phyloP scores from a whole-genome alignment of 2,113 vertebrate genomes.

The Syngnathus typhle region DNA sequence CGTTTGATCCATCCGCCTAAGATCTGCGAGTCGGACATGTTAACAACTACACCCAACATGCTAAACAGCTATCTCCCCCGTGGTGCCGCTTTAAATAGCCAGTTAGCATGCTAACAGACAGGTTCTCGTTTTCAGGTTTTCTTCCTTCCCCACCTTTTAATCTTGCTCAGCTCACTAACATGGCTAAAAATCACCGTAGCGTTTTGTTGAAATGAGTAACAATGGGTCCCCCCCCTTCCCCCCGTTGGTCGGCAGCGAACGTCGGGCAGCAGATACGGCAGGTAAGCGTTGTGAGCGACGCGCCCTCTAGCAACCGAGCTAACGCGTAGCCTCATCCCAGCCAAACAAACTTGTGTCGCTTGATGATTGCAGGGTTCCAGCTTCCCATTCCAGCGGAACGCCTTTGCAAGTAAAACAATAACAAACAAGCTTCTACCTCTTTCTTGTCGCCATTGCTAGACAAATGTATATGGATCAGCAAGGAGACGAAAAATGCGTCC shows the following conservation, averaged over 20 bases:
- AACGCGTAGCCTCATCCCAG: slow-evolving; percentile 64
- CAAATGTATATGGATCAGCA: slow-evolving; percentile 95
- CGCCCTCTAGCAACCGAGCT: slow-evolving; percentile 55
- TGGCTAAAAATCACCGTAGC: not conserved
- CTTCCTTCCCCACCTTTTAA: not conserved
- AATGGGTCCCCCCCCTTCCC: not conserved
- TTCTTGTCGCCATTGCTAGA: slow-evolving; percentile 82
- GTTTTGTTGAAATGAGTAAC: not conserved
- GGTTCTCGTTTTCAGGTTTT: not conserved
- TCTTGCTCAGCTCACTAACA: not conserved
- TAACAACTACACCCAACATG: no score
- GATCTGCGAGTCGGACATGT: not conserved
- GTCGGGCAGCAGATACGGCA: not conserved
- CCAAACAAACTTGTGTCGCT: slow-evolving; percentile 72
- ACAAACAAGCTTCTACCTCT: slow-evolving; percentile 77
- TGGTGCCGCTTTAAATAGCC: not conserved
- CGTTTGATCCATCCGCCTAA: not conserved
- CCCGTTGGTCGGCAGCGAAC: not conserved
- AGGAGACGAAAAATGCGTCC: slow-evolving; percentile 98
- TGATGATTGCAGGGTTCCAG: slow-evolving; percentile 69
- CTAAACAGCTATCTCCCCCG: no score
- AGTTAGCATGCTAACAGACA: not conserved
- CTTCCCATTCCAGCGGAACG: slow-evolving; percentile 65
- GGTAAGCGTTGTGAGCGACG: slow-evolving; percentile 2
- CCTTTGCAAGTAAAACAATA: slow-evolving; percentile 69